A percentile compares a stretch with the other conserved stretches of the same genome.
phyloP scores from a whole-genome alignment of 2,113 vertebrate species.

The Vimba vimba region DNA sequence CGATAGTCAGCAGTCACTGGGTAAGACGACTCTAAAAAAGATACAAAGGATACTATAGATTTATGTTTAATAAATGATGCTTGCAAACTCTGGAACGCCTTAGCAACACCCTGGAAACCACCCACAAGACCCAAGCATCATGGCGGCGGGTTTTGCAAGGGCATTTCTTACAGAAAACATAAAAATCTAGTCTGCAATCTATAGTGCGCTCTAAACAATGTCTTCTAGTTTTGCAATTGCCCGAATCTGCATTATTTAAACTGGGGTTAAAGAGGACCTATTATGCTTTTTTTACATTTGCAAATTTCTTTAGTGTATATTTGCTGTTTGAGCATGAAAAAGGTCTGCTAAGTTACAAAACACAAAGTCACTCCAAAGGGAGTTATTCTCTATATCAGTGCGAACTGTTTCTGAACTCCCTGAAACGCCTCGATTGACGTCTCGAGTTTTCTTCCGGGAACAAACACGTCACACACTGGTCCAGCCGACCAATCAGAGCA shows the following conservation, averaged over 20 bases:
- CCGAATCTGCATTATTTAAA: background rate
- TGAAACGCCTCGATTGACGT: too few species aligned
- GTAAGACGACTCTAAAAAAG: slow-evolving; percentile 50
- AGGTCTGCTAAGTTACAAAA: too few species aligned
- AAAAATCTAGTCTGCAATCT: background rate
- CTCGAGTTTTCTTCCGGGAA: too few species aligned
- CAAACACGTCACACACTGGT: too few species aligned
- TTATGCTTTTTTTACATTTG: too few species aligned
- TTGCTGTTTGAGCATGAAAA: too few species aligned
- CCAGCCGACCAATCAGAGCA: too few species aligned
- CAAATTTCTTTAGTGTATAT: too few species aligned
- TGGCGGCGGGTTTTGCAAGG: background rate
- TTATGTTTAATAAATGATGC: background rate
- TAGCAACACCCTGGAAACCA: background rate
- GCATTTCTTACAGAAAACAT: background rate
- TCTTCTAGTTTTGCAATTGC: background rate
- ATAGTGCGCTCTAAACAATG: background rate
- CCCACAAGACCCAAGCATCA: background rate
- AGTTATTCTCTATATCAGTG: too few species aligned
- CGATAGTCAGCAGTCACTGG: slow-evolving; percentile 70
- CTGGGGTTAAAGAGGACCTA: background rate
- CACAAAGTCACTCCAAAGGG: too few species aligned
- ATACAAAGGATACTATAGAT: background rate
- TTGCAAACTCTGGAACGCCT: background rate
- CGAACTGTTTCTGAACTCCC: too few species aligned